Percentiles rank a stretch among this genome's conserved stretches.
phyloP scores from a whole-genome alignment of 2,797 vertebrate species.

The Anguilla obscura region DNA sequence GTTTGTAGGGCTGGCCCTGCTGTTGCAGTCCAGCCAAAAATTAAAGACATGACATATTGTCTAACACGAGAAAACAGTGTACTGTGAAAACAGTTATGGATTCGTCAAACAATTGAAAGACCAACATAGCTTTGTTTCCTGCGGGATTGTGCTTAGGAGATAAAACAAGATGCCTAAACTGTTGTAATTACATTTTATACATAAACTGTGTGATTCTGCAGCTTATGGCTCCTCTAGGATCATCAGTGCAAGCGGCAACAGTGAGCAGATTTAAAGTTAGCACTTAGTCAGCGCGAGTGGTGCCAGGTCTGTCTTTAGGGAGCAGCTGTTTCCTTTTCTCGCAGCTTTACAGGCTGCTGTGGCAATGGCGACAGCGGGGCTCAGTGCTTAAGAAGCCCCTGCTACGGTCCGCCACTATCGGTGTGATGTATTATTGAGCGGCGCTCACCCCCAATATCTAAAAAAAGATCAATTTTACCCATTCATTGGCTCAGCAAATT shows the following conservation, averaged over 20 bases:
- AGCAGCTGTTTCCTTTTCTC: neutral
- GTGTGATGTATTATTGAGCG: neutral
- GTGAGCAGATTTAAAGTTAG: slow-evolving; percentile 2
- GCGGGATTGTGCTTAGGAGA: neutral
- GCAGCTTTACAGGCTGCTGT: neutral
- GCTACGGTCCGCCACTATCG: neutral
- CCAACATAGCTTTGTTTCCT: neutral
- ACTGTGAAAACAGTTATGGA: neutral
- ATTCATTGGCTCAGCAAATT: slow-evolving; percentile 5
- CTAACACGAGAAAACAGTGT: neutral
- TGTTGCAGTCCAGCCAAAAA: no score
- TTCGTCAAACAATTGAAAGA: neutral
- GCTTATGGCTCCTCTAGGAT: neutral
- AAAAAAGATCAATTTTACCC: neutral
- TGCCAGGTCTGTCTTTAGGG: neutral
- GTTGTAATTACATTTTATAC: neutral
- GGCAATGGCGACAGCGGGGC: neutral
- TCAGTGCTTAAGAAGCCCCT: neutral
- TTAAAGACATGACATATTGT: neutral
- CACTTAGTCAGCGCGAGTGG: neutral
- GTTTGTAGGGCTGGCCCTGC: no score
- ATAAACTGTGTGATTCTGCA: neutral
- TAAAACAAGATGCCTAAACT: neutral
- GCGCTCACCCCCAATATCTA: neutral
- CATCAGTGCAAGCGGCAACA: neutral